phyloP scores from a whole-genome alignment of 2,888 invertebrate genomes.

The Brenthis daphne region DNA sequence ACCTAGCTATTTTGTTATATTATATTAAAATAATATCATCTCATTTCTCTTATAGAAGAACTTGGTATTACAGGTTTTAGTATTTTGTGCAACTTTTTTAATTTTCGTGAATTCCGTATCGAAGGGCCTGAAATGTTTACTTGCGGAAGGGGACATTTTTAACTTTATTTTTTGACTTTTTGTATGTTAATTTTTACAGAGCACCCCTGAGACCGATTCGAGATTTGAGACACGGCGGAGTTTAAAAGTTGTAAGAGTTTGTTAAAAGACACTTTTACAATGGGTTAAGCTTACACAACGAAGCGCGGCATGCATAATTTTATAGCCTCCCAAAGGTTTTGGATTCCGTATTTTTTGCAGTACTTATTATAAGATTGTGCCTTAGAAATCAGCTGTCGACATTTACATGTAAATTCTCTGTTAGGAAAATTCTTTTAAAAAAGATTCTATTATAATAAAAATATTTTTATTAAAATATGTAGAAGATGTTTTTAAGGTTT shows the following conservation, averaged over 20 bases:
- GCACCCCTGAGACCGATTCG: conserved; percentile 71
- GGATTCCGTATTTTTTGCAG: conserved; percentile 32
- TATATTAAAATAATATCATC: too few relatives aligned
- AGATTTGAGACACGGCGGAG: conserved; percentile 71
- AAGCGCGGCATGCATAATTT: conserved; percentile 72
- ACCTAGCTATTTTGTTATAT: too few relatives aligned
- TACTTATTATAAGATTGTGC: conserved; percentile 16
- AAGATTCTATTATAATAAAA: too few relatives aligned
- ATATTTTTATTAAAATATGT: too few relatives aligned
- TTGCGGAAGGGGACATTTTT: conserved; percentile 64
- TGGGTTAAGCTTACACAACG: conserved; percentile 74
- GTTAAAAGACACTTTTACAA: conserved; percentile 78
- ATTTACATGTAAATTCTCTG: conserved; percentile 3
- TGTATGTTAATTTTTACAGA: conserved; percentile 75
- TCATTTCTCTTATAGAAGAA: too few relatives aligned
- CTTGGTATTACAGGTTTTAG: not conserved
- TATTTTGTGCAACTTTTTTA: conserved; percentile 33
- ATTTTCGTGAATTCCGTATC: conserved; percentile 45
- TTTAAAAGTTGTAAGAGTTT: conserved; percentile 72
- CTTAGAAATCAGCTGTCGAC: conserved; percentile 13
- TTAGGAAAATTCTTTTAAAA: not conserved
- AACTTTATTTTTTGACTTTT: conserved; percentile 64
- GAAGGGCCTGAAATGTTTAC: conserved; percentile 77
- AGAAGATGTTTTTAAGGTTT: too few relatives aligned
- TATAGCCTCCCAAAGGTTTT: conserved; percentile 50